Evolutionary conservation across 2,888 invertebrate genomes (phyloP), one percentile per base, ranked within the genome.

Genomic region (Timema cristinae): DNA sequence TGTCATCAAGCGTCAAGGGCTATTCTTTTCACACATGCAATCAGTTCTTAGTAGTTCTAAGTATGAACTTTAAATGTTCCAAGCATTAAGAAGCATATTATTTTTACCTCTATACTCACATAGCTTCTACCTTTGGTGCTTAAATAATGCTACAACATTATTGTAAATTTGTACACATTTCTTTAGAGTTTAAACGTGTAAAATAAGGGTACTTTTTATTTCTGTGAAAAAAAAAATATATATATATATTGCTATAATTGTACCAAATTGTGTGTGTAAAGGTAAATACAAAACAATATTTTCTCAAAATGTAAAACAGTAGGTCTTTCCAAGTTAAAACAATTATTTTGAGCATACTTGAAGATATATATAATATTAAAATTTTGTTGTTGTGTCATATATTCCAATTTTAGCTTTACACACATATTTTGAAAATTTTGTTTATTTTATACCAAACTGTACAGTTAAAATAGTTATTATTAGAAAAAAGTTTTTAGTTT

Each of bases 81-180:
- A 32, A 32, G n/a, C 15, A 49, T 50, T 50, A 13, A 15, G 63
- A 50, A 67, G 16, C 16, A 63, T 72, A 68, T 72, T 68, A 52
- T 68, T 71, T 72, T 69, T 59, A 15, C 50, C 15, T 59, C 47
- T 72, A 72, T 66, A 50, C 63, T 71, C 69, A 70, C 61, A 69
- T 54, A 67, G 72, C 72, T 72, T 73, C 59, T 73, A 70, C 67
- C 69, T 68, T 73, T 70, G 72, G 72, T 73, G 72, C 72, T 73
- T 73, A 61, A 70, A 63, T 68, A 70, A 67, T 70, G 70, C 68
- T 56, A 56, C 15, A 70, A 70, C 59, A 49, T 70, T 50, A 67
- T 32, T 67, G 63, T 63, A 63, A 47, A 63, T 63, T 63, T 63
- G 63, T 63, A 63, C 63, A 63, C 63, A 63, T 63, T 63, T 63